phyloP scores from a whole-genome alignment of 2,888 invertebrate species.

The Napeogenes inachia region DNA sequence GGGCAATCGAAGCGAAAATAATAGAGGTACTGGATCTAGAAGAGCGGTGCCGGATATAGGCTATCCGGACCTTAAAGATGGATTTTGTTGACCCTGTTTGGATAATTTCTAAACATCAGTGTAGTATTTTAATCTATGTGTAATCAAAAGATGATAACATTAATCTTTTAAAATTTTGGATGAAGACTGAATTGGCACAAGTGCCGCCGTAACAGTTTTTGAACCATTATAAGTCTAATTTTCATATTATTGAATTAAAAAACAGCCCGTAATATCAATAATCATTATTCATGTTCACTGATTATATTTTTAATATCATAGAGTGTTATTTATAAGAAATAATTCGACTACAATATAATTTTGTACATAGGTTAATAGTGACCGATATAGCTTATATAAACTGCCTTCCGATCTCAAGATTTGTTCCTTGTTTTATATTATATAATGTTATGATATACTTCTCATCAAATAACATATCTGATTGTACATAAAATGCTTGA shows the following conservation, averaged over 20 bases:
- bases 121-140: constrained; percentile 36
- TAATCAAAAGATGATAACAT: constrained; percentile 11
- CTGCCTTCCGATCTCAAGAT: constrained; percentile 14
- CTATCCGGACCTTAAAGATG: constrained; percentile 81
- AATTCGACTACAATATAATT: constrained; percentile 8
- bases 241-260: constrained; percentile 3
- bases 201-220: constrained; percentile 55
- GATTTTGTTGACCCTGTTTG: constrained; percentile 83
- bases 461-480: constrained; percentile 74
- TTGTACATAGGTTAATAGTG: constrained; percentile 20
- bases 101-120: constrained; percentile 71
- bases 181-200: constrained; percentile 73
- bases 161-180: constrained; percentile 49
- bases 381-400: constrained; percentile 9
- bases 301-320: constrained; percentile 6
- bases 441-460: constrained; percentile 19
- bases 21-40: constrained; percentile 63
- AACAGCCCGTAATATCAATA: constrained; percentile 23
- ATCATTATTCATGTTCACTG: constrained; percentile 22
- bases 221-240: constrained; percentile 36
- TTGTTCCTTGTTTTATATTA: constrained; percentile 14
- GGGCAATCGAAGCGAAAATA: constrained; percentile 59
- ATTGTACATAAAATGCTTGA: constrained; percentile 74
- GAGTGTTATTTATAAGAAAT: constrained; percentile 7
- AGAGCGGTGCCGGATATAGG: constrained; percentile 71